Evolutionary conservation across 2,113 vertebrate genomes (phyloP).

Genomic region (Poecilia latipinna): DNA sequence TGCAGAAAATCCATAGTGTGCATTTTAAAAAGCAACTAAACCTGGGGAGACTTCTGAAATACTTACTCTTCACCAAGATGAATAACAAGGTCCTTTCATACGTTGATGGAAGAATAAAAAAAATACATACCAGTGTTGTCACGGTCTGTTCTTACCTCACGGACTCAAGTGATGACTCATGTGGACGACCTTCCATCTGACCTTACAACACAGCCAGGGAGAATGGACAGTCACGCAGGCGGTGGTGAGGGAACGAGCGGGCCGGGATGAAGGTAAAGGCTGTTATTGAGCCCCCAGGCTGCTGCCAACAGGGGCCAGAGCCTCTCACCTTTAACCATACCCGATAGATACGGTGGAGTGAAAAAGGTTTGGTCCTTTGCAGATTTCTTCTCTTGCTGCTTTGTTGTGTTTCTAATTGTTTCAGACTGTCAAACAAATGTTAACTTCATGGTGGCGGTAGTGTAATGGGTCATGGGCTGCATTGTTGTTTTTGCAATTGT

Average conservation of each 20-base stretch:
- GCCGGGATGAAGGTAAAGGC: conserved; percentile 82
- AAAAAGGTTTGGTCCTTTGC: too few relatives aligned
- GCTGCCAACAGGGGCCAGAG: conserved; percentile 61
- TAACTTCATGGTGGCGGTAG: too few relatives aligned
- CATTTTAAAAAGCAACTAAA: not conserved
- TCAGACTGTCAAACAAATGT: too few relatives aligned
- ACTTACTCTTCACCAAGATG: not conserved
- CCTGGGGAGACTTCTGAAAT: not conserved
- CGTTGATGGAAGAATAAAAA: not conserved
- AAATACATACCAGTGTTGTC: not conserved
- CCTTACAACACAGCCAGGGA: conserved; percentile 94
- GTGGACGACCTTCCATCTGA: conserved; percentile 62
- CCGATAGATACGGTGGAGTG: too few relatives aligned
- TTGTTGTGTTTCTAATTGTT: too few relatives aligned
- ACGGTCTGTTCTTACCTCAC: not conserved
- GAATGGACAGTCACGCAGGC: conserved; percentile 84
- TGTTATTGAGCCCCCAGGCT: conserved; percentile 87
- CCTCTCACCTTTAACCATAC: not conserved
- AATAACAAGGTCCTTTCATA: not conserved
- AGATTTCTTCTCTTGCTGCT: too few relatives aligned
- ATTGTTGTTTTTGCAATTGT: not conserved
- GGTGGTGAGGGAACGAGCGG: conserved; percentile 84
- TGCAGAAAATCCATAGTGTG: not conserved
- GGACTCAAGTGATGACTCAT: conserved; percentile 1
- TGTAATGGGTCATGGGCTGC: not conserved